A percentile compares a stretch with the other conserved stretches of the same genome.
Conservation (phyloP, 2,113 vertebrate genomes). For the Bos javanicus region DNA sequence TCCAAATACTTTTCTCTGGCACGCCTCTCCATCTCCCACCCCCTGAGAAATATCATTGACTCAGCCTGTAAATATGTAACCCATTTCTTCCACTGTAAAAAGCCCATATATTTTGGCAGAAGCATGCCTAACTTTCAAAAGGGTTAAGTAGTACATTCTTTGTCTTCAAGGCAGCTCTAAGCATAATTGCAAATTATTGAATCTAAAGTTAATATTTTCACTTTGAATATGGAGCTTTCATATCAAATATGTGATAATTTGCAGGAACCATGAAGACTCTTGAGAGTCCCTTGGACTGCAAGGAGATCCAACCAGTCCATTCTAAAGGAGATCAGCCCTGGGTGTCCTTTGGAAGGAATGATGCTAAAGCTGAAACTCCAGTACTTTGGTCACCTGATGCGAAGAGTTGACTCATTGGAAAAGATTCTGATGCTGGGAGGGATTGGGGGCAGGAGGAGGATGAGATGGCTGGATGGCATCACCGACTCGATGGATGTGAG, state of each 20-base stretch:
- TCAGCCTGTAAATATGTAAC: not conserved
- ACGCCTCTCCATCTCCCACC: not conserved
- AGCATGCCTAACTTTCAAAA: not conserved
- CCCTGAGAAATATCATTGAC: not conserved
- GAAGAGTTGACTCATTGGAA: no score
- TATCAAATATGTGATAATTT: conserved; percentile 13
- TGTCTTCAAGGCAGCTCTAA: not conserved
- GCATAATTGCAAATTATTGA: conserved; percentile 4
- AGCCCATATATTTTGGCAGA: not conserved
- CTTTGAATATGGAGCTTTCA: not conserved
- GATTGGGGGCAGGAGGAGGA: no score
- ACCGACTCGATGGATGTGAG: no score
- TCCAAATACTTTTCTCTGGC: not conserved
- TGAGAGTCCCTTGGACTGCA: no score
- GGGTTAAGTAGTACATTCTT: not conserved
- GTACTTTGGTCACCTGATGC: no score
- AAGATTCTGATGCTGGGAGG: no score
- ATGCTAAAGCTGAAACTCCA: no score
- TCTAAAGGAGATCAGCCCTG: no score
- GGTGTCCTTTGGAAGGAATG: no score
- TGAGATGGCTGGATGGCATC: no score
- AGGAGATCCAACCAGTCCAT: no score
- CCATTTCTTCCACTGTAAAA: not conserved
- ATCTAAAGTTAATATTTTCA: conserved; percentile 26
- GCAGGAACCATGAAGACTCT: not conserved